Conservation (phyloP, 2,797 vertebrate genomes). For the Cryptoprocta ferox region DNA sequence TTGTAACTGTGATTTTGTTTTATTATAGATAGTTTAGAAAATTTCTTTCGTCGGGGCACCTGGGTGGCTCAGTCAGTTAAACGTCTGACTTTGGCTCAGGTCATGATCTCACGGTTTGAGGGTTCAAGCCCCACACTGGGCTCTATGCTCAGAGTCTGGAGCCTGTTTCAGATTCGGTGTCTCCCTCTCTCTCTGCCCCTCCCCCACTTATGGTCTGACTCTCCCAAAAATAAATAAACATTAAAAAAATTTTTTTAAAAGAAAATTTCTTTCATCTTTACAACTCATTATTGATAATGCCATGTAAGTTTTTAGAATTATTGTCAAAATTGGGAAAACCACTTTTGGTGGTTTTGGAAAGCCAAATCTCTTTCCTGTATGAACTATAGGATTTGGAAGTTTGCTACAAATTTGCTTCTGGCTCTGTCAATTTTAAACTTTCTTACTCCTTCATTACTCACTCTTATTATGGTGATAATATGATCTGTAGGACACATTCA, state of each 20-base stretch:
- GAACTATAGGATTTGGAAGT: neutral
- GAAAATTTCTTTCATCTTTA: constrained; percentile 14
- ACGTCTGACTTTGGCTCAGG: too few species aligned
- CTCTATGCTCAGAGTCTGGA: too few species aligned
- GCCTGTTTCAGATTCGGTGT: too few species aligned
- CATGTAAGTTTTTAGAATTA: neutral
- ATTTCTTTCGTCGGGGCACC: neutral
- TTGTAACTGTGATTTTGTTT: neutral
- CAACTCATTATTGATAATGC: neutral
- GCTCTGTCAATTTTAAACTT: neutral
- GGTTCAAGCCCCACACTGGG: too few species aligned
- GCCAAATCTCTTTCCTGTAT: neutral
- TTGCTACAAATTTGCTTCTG: neutral
- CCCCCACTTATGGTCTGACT: too few species aligned
- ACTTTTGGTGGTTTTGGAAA: too few species aligned
- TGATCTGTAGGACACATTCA: neutral
- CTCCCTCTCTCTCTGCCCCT: too few species aligned
- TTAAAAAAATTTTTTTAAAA: too few species aligned
- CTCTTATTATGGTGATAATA: neutral
- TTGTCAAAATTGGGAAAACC: neutral
- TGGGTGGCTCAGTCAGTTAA: too few species aligned
- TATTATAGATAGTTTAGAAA: neutral
- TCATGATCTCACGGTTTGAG: too few species aligned
- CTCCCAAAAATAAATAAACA: too few species aligned
- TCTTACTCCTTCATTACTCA: neutral